Evolutionary conservation across 2,113 vertebrate species (phyloP).

Genomic region (Dasyurus viverrinus): DNA sequence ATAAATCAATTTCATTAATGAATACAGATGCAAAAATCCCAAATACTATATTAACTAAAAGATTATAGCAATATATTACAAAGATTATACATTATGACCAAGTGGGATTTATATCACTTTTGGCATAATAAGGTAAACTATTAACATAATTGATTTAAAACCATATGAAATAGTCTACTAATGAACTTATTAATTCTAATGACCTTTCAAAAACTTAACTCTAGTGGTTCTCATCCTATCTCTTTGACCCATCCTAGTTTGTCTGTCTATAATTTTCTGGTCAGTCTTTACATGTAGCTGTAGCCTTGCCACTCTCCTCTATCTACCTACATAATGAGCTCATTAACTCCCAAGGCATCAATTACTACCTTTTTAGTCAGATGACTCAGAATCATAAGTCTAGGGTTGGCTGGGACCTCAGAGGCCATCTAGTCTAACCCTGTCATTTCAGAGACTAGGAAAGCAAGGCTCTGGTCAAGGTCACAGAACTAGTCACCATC

Average conservation of each 20-base stretch:
- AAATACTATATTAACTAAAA: not conserved
- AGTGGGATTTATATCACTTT: not conserved
- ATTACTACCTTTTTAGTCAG: not conserved
- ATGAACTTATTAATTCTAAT: not conserved
- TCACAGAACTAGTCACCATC: not conserved
- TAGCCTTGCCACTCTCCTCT: not conserved
- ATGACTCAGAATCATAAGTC: not conserved
- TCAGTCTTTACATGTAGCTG: not conserved
- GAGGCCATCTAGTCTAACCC: not conserved
- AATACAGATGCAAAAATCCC: not conserved
- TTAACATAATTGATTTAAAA: not conserved
- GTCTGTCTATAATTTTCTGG: not conserved
- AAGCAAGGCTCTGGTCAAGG: not conserved
- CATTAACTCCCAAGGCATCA: not conserved
- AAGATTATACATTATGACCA: not conserved
- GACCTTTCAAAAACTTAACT: not conserved
- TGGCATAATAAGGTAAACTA: not conserved
- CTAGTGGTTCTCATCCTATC: not conserved
- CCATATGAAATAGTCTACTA: not conserved
- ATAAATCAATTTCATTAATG: not conserved
- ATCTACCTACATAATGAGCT: not conserved
- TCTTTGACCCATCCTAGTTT: not conserved
- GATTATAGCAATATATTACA: not conserved
- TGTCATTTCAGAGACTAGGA: not conserved
- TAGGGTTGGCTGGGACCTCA: not conserved